Percentiles rank a stretch among this genome's conserved stretches.
These are phyloP conservation scores for Gymnoscopelus braueri DNA, from an alignment of 2,797 vertebrate genomes.

Conservation along the genomic window DNA sequence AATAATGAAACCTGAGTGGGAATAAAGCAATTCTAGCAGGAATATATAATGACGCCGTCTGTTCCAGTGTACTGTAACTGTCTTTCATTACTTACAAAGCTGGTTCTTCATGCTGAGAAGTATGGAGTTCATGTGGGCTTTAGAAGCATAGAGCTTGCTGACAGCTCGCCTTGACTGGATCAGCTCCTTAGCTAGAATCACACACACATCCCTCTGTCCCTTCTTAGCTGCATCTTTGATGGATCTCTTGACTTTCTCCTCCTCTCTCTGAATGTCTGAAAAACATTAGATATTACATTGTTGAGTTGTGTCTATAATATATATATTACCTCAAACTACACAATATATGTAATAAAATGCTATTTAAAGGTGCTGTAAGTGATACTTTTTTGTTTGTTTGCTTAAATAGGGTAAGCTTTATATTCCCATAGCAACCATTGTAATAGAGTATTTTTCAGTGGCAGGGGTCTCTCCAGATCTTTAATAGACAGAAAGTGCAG, in stretches of 20 bases:
- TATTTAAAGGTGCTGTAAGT: too few relatives aligned
- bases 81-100: slow-evolving; percentile 83
- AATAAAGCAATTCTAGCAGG: neutral
- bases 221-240: slow-evolving; percentile 97
- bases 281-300: slow-evolving; percentile 32
- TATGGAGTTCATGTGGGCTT: slow-evolving; percentile 98
- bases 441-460: too few relatives aligned
- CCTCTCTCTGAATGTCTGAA: slow-evolving; percentile 95
- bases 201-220: slow-evolving; percentile 93
- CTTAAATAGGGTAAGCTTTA: too few relatives aligned
- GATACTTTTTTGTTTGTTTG: too few relatives aligned
- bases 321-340: neutral
- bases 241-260: slow-evolving; percentile 96
- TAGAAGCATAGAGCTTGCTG: slow-evolving; percentile 93
- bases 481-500: too few relatives aligned
- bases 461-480: too few relatives aligned
- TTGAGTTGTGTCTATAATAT: slow-evolving; percentile 5
- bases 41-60: neutral
- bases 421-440: too few relatives aligned
- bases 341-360: too few relatives aligned
- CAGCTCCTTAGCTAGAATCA: slow-evolving; percentile 95
- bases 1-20: neutral
- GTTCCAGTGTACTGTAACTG: neutral
- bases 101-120: slow-evolving; percentile 99
- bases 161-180: slow-evolving; percentile 91